Evolutionary conservation across 2,113 vertebrate genomes (phyloP).

Genomic region (Sitta europaea): DNA sequence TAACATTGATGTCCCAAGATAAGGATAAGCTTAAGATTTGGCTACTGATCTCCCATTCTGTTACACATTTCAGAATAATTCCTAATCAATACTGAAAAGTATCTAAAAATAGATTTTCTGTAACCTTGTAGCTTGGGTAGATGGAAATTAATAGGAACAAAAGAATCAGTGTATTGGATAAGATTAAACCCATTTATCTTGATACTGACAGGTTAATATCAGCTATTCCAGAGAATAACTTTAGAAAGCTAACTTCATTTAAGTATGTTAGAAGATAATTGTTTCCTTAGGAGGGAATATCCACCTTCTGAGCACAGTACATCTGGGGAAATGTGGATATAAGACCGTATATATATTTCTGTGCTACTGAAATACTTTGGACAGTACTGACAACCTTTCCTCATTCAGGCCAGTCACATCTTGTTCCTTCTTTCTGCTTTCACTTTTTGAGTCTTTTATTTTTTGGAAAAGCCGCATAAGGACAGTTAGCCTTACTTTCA

Average conservation of each 20-base stretch:
- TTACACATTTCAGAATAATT: background rate
- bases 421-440: background rate
- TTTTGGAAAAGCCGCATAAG: background rate
- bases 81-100: background rate
- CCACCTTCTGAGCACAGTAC: background rate
- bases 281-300: background rate
- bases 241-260: background rate
- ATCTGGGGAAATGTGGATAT: background rate
- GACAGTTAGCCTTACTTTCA: rapidly evolving
- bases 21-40: background rate
- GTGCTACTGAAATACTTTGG: background rate
- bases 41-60: background rate
- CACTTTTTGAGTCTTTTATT: background rate
- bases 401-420: background rate
- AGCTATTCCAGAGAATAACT: background rate
- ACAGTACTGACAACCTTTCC: background rate
- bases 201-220: background rate
- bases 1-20: background rate
- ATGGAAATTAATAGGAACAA: background rate
- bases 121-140: background rate
- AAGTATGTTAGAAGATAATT: background rate
- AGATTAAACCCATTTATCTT: background rate
- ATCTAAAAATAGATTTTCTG: background rate
- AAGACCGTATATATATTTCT: background rate
- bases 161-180: background rate